A percentile compares a stretch with the other conserved stretches of the same genome.
Evolutionary conservation across 2,888 invertebrate genomes (phyloP).

Genomic region (Hypselothyrea guttata): DNA sequence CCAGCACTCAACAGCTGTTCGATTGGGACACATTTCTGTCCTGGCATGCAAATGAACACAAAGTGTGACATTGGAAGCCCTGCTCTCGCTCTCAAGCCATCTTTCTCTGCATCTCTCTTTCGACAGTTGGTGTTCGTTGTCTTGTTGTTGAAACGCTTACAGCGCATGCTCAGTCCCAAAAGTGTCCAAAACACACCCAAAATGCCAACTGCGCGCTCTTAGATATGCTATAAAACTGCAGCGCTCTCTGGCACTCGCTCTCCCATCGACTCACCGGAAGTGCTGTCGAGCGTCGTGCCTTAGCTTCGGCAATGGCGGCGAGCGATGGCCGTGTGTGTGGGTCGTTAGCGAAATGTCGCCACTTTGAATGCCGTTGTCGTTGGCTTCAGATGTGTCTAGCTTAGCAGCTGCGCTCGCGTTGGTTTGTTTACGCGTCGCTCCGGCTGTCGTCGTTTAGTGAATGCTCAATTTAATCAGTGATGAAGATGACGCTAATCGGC

Average conservation of each 20-base stretch:
- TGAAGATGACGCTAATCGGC: conserved; percentile 48
- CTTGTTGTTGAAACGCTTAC: conserved; percentile 14
- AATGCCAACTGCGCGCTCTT: conserved; percentile 43
- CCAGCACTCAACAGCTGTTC: conserved; percentile 62
- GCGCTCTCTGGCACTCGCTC: conserved; percentile 8
- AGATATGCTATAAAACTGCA: conserved; percentile 40
- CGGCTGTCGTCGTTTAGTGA: conserved; percentile 24
- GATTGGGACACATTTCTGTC: conserved; percentile 55
- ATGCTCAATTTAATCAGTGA: conserved; percentile 56
- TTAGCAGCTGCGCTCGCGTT: conserved; percentile 19
- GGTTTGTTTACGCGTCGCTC: conserved; percentile 3
- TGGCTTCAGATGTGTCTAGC: conserved; percentile 71
- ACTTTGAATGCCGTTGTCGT: conserved; percentile 79
- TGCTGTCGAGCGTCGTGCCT: neutral
- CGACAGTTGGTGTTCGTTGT: conserved; percentile 45
- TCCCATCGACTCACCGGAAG: neutral
- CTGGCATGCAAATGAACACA: conserved; percentile 42
- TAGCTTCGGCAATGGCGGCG: conserved; percentile 7
- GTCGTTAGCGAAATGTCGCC: conserved; percentile 66
- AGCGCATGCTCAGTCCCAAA: conserved; percentile 43
- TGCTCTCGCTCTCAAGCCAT: neutral
- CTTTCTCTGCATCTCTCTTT: conserved; percentile 16
- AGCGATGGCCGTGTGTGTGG: conserved; percentile 41
- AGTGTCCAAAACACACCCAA: too few relatives aligned
- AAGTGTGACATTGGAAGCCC: conserved; percentile 66